phyloP scores from a whole-genome alignment of 1,140 invertebrate species.

The Globodera rostochiensis region DNA sequence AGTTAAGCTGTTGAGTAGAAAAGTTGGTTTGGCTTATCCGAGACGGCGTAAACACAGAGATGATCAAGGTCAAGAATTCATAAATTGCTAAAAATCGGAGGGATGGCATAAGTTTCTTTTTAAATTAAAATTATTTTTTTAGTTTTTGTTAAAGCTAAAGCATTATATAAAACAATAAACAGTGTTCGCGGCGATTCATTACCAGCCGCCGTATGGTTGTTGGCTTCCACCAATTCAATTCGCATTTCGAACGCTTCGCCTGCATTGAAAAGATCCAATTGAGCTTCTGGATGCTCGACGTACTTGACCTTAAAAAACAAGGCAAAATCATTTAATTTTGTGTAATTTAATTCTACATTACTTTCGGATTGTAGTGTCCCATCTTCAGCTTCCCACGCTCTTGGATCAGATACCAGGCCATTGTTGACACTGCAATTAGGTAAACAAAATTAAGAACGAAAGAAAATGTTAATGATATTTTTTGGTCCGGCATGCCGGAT shows the following conservation, averaged over 20 bases:
- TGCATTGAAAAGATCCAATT: neutral
- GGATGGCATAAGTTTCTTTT: no score
- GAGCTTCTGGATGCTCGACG: no score
- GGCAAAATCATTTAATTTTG: no score
- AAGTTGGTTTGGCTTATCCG: neutral
- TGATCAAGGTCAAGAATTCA: neutral
- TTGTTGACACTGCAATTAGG: neutral
- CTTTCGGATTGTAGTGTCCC: neutral
- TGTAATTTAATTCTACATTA: neutral
- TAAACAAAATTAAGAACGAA: neutral
- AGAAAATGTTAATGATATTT: neutral
- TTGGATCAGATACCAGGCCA: neutral
- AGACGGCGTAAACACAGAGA: neutral
- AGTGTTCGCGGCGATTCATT: no score
- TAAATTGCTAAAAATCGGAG: neutral
- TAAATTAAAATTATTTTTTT: no score
- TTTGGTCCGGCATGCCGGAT: no score
- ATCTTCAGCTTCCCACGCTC: neutral
- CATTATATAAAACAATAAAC: no score
- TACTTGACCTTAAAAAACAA: neutral
- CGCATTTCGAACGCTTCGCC: neutral
- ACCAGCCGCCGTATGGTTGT: no score
- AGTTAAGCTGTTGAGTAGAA: neutral
- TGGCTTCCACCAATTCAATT: neutral
- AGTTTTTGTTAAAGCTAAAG: no score